Evolutionary conservation across 2,113 vertebrate species (phyloP).

Genomic region (Pogona vitticeps): DNA sequence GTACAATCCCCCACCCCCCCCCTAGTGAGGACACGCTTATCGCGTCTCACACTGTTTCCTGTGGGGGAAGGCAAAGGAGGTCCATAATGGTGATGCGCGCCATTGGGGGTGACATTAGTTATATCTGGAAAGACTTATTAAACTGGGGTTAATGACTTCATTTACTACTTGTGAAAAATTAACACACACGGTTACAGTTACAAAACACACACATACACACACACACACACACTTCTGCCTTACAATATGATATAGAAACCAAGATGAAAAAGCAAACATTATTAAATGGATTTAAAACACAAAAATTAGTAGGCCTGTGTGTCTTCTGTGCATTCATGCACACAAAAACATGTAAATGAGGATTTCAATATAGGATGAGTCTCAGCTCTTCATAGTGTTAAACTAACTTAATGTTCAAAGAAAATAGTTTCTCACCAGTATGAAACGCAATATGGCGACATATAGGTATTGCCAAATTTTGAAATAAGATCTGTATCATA

Average conservation of each 20-base stretch:
- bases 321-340: too few relatives aligned
- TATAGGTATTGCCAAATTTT: not conserved
- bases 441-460: not conserved
- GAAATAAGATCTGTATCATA: not conserved
- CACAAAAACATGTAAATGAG: too few relatives aligned
- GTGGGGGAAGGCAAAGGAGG: too few relatives aligned
- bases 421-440: not conserved
- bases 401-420: not conserved
- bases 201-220: too few relatives aligned
- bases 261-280: not conserved
- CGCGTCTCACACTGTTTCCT: too few relatives aligned
- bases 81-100: too few relatives aligned
- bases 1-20: too few relatives aligned
- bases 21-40: too few relatives aligned
- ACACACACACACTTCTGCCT: too few relatives aligned
- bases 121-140: constrained; percentile 7
- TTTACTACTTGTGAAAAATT: not conserved
- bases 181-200: not conserved
- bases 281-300: too few relatives aligned
- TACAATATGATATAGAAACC: not conserved
- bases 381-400: not conserved
- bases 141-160: constrained; percentile 20
- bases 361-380: not conserved
- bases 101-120: constrained; percentile 15
- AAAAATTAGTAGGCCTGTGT: too few relatives aligned